phyloP scores from a whole-genome alignment of 2,113 vertebrate species.

The Eulemur macaco region DNA sequence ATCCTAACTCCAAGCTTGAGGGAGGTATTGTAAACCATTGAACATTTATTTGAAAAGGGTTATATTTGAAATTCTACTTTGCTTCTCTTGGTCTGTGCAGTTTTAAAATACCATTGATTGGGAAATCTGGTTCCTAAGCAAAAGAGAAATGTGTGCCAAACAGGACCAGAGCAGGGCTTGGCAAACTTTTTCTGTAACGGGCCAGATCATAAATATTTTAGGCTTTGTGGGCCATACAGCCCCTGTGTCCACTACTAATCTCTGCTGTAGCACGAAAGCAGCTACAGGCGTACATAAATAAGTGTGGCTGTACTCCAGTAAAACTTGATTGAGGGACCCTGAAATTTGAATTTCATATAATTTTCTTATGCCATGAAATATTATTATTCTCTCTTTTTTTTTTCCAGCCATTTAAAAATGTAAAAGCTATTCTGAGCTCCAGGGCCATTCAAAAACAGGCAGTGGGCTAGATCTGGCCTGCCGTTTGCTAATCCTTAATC shows the following conservation, averaged over 20 bases:
- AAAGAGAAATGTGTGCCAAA: neutral
- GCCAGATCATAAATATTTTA: neutral
- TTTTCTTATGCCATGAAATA: neutral
- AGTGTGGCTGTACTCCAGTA: rapidly evolving
- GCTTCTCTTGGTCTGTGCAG: neutral
- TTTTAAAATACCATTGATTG: neutral
- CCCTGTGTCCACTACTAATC: neutral
- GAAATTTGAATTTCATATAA: neutral
- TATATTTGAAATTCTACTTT: neutral
- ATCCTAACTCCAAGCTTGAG: neutral
- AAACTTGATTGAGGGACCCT: neutral
- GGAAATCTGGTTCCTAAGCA: neutral
- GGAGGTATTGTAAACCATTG: neutral
- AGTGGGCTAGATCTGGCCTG: neutral
- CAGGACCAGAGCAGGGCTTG: too few relatives aligned
- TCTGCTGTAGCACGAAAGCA: neutral
- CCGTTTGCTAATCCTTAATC: rapidly evolving
- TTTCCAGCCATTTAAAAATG: neutral
- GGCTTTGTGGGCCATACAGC: rapidly evolving
- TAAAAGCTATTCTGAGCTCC: neutral
- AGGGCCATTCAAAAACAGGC: neutral
- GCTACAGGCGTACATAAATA: rapidly evolving
- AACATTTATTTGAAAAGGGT: neutral
- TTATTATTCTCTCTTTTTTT: neutral
- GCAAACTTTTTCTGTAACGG: neutral